Base-by-base conservation (phyloP, 2,888 invertebrate genomes). In the Megamerina dolium region DNA sequence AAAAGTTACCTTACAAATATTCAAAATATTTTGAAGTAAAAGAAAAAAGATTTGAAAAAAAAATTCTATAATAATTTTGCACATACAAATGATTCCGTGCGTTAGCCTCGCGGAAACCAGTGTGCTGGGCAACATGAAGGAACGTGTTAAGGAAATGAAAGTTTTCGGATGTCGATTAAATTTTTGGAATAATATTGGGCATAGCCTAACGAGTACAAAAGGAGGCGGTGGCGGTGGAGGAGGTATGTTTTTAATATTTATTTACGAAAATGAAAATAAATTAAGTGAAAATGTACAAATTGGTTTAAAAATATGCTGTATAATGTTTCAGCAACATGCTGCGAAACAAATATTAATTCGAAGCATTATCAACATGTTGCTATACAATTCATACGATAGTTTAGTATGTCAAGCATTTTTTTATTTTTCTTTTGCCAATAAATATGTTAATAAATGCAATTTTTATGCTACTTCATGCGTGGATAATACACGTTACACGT, bases 131-230 rank as follows among this genome's bases (percentile, higher is more conserved):
- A 74, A 72, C 60, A 74, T 74, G 73, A 74, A 73, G 67, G 75
- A 74, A 59, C 72, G 73, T 54, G 72, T 73, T 53, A 74, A 72
- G 63, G 74, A 74, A 63, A 74, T 74, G 73, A 74, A 74, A 62
- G 72, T 75, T 43, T 74, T 75, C 55, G 73, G 74, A 53, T 74
- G 74, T 56, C 72, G 74, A 54, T 69, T 75, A 58, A 73, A 75
- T 58, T 74, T 75, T 55, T 73, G 73, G 72, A 73, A 74, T 64
- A 74, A 73, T 60, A 70, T 74, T 49, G 69, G 72, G 54, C 68
- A 68, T 37, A 70, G 67, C 54, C 56, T 72, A 51, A 60, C 65
- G 54, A 67, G 64, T 56, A 65, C 66, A 46, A 72, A 70, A 66
- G 64, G 69, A 65, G 66, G n/a, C n/a, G n/a, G n/a, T n/a, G n/a